Base-by-base conservation (phyloP, 2,797 vertebrate species). In the Hemibagrus guttatus region DNA sequence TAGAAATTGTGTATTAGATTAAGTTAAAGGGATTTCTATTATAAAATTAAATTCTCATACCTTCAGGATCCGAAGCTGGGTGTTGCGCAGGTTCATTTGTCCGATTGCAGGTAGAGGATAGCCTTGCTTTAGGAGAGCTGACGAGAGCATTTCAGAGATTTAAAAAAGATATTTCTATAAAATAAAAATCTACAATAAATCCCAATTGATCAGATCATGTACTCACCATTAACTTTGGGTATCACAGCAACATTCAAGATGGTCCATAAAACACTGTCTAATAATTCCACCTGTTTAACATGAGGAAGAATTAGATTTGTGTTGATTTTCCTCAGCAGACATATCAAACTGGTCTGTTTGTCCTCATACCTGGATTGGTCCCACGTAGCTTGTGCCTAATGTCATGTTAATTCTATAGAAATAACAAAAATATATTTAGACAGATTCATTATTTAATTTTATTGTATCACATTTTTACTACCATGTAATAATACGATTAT, bases 101-200 rank as follows among this genome's bases (percentile, higher is more conserved):
- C 93, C 93, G 54, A 96, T 66, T 2, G 92, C 14, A 79, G 96
- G 96, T 54, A 96, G 94, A 39, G 95, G 95, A 83, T 92, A 95
- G 83, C 95, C 95, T 83, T 93, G 84, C 68, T 87, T 83, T 39
- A 96, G 92, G 78, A 82, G 35, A 71, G 0, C 95, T 96, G 46
- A 0, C 1, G 26, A 83, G 23, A 59, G 31, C 49, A 83, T 28
- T 68, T 56, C 13, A 71, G 12, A 56, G 19, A 58, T 59, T 49
- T 46, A 12, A n/a, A 19, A 26, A 52, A 8, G 19, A 28, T 19
- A 59, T 81, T 19, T 52, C 46, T 6, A 8, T 49, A 0, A 11
- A 39, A 42, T 5, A 31, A 23, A 8, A 63, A 81, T 4, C 35
- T 21, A 4, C 8, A 78, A 56, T 11, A 76, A 56, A 19, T 21